Evolutionary conservation across 2,888 invertebrate genomes (phyloP), one percentile per base, ranked within the genome.

Genomic region (Leucoma salicis): DNA sequence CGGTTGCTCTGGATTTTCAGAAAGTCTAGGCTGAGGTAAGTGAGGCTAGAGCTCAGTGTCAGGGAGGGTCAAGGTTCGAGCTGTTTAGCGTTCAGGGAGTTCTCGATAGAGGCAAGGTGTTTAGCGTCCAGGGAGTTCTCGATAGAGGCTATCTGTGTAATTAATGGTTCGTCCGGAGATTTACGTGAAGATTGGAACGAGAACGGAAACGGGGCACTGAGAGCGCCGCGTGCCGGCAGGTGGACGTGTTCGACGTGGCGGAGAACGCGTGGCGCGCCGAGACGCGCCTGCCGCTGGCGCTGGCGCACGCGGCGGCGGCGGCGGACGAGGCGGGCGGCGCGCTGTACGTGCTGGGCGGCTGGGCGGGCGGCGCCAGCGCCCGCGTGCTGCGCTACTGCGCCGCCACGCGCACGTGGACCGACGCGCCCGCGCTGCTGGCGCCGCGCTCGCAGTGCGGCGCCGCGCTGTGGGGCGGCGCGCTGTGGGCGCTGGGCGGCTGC

Each of bases 401-500:
- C 0, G 82, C 71, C 4, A 86, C 82, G 0, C 90, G 92, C 60
- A 70, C 70, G 14, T 97, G 96, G 96, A 76, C 79, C 7, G 91
- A 91, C 34, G 93, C 94, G 54, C 93, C 95, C 45, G 83, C 94
- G 6, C 88, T 97, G 40, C 5, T 14, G 60, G 40, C 75, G 91
- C 95, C 94, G 12, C 92, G 96, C 11, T 95, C 95, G 70, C 96
- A 96, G 83, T 94, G 94, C 35, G 96, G 94, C 14, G 94, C 94
- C 18, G 92, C 93, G 46, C 84, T 92, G 18, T 93, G 93, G 86
- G 89, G 91, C 48, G 93, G 92, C 45, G 86, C 92, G 60, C 90
- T 97, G 41, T 95, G 95, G 90, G 96, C 94, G 18, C 93, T 94
- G 44, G 97, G 97, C 45, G 97, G 97, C 16, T 95, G 95, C 75